Base-by-base conservation (phyloP, 2,888 invertebrate species). In the Atethmia centrago region DNA sequence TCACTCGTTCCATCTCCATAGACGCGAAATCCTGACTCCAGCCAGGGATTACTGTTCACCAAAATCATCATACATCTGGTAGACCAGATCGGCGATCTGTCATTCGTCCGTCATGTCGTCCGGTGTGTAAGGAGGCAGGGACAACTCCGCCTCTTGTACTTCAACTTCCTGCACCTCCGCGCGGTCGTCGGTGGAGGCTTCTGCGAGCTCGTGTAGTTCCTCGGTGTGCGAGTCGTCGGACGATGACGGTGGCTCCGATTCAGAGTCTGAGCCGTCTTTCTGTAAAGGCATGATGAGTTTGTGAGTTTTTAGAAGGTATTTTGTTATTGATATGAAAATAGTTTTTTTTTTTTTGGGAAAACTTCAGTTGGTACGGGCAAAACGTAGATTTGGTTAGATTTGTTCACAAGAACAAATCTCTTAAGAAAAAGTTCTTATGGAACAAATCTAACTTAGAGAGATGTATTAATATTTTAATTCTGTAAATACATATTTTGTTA, bases 191-290 rank as follows among this genome's bases (percentile, higher is more conserved):
- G 71, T 12, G 8, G 75, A 45, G 0, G 9, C 47, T 3, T 64
- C 76, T 1, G 53, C 53, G 9, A 42, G 3, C 0, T 77, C 81
- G 0, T 25, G 47, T 0, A 74, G 25, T n/a, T 89, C 89, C 51
- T 89, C 88, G 0, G 64, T 59, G 0, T 85, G 76, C 0, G 86
- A 84, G 10, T 83, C 82, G 12, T 86, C 85, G 0, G 85, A 85
- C 7, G 85, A 74, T 0, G 87, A 85, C 0, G 84, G 83, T 0
- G 88, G 85, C 12, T 90, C 91, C 0, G 90, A 77, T 14, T 90
- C 90, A 16, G 84, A 85, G 58, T 86, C 90, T 0, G 90, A 81
- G 0, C 86, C 89, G 58, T 91, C 89, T 70, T 91, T 91, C 91
- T 91, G 91, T 71, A 64, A 78, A 66, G 9, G 14, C 1, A 31